phyloP scores from a whole-genome alignment of 53 echinoderm and acorn worm genomes.

The Zoroaster sp. region DNA sequence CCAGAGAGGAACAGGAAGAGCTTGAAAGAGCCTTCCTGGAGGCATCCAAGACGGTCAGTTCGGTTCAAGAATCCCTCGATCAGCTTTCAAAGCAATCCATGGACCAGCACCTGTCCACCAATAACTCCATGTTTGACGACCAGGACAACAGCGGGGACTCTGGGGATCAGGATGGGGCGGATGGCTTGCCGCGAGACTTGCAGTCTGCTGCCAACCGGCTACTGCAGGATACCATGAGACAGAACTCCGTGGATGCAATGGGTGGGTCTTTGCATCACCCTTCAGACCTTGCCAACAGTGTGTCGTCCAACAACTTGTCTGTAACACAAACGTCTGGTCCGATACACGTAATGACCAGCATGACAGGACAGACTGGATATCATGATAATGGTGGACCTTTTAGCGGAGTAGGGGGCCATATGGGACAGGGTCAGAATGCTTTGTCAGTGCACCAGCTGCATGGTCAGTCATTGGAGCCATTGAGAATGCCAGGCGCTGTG shows the following conservation, averaged over 20 bases:
- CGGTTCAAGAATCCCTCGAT: conserved; percentile 77
- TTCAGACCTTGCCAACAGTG: conserved; percentile 78
- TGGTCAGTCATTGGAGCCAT: conserved; percentile 29
- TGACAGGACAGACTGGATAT: conserved; percentile 52
- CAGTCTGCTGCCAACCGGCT: conserved; percentile 92
- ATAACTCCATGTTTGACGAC: conserved; percentile 55
- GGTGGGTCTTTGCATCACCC: conserved; percentile 65
- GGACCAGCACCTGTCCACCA: conserved; percentile 34
- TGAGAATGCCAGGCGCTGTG: conserved; percentile 19
- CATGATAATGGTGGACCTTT: conserved; percentile 54
- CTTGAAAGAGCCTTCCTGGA: conserved; percentile 85
- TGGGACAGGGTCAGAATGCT: conserved; percentile 11
- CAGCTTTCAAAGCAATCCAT: conserved; percentile 70
- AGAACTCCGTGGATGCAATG: conserved; percentile 73
- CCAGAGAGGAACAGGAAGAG: conserved; percentile 93
- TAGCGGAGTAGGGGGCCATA: conserved; percentile 25
- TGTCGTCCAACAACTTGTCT: conserved; percentile 73
- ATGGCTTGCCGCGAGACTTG: conserved; percentile 90
- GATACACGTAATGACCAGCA: conserved; percentile 63
- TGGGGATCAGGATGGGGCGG: conserved; percentile 75
- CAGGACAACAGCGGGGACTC: conserved; percentile 65
- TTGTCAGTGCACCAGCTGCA: conserved; percentile 16
- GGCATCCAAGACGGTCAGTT: conserved; percentile 83
- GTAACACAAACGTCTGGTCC: conserved; percentile 44
- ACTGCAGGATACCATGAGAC: conserved; percentile 86